phyloP scores from a whole-genome alignment of 2,113 vertebrate genomes.

The Brienomyrus brachyistius region DNA sequence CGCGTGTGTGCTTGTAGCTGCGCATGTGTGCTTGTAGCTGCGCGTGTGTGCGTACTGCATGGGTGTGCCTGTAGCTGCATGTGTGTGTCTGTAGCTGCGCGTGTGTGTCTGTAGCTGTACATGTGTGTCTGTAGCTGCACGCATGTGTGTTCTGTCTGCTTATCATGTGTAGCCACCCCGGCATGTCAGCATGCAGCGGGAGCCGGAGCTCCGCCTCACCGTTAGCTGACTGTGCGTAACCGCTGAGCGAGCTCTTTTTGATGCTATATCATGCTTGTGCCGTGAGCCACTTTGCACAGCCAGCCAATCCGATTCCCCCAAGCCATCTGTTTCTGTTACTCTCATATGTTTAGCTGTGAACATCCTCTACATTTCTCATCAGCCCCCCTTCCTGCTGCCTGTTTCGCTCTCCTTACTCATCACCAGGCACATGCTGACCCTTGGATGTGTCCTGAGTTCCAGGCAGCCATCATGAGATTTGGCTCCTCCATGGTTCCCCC shows the following conservation, averaged over 20 bases:
- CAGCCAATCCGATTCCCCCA: background rate
- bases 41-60: too few relatives aligned
- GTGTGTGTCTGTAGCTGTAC: too few relatives aligned
- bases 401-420: conserved; percentile 9
- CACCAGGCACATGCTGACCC: conserved; percentile 72
- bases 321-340: conserved; percentile 1
- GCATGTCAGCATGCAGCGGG: background rate
- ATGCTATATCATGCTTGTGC: background rate
- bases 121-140: background rate
- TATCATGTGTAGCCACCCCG: background rate
- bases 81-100: too few relatives aligned
- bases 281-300: background rate
- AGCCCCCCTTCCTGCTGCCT: conserved; percentile 20
- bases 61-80: too few relatives aligned
- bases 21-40: too few relatives aligned
- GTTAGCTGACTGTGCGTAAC: background rate
- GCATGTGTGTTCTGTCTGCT: background rate
- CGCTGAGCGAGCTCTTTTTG: conserved; percentile 9
- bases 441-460: conserved; percentile 65
- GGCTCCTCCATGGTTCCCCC: conserved; percentile 73
- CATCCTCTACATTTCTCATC: background rate
- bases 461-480: conserved; percentile 53
- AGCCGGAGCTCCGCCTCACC: background rate
- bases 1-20: too few relatives aligned
- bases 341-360: background rate